Conservation (phyloP, 2,888 invertebrate genomes). For the Oscheius sp. region DNA sequence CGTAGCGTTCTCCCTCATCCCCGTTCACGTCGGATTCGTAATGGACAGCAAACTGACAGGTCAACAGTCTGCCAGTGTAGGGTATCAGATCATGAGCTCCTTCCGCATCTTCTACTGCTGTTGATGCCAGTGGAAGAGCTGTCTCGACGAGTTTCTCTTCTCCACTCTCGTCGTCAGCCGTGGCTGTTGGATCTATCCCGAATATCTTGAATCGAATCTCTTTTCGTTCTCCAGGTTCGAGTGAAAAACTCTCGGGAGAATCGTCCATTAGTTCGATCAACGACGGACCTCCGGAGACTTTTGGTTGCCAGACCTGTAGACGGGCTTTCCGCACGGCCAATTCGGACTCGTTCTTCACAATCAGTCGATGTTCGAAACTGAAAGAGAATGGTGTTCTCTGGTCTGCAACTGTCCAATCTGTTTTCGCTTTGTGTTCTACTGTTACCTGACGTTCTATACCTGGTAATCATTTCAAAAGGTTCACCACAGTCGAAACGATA, state of each 20-base stretch:
- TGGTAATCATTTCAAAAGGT: too few species aligned
- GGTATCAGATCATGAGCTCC: conserved; percentile 68
- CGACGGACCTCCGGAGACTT: conserved; percentile 64
- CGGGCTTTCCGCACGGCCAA: conserved; percentile 62
- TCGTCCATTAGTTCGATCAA: conserved; percentile 55
- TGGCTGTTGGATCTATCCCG: conserved; percentile 70
- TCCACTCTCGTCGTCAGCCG: conserved; percentile 62
- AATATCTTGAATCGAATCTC: conserved; percentile 67
- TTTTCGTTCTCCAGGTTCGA: conserved; percentile 53
- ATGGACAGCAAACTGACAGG: conserved; percentile 64
- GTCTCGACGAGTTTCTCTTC: conserved; percentile 53
- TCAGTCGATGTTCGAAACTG: conserved; percentile 67
- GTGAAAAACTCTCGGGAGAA: conserved; percentile 40
- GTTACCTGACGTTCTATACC: too few species aligned
- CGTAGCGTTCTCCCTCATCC: conserved; percentile 55
- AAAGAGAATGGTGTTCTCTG: conserved; percentile 8
- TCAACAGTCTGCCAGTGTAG: conserved; percentile 69
- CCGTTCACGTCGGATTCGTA: conserved; percentile 67
- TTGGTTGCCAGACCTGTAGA: conserved; percentile 56
- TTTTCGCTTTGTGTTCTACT: too few species aligned
- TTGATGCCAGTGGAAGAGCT: conserved; percentile 49
- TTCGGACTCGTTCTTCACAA: conserved; percentile 58
- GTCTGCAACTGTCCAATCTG: too few species aligned
- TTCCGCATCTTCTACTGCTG: conserved; percentile 40
- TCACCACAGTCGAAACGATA: too few species aligned